Base-by-base conservation (phyloP, 1,140 invertebrate genomes). In the Leptestheria dahalacensis region DNA sequence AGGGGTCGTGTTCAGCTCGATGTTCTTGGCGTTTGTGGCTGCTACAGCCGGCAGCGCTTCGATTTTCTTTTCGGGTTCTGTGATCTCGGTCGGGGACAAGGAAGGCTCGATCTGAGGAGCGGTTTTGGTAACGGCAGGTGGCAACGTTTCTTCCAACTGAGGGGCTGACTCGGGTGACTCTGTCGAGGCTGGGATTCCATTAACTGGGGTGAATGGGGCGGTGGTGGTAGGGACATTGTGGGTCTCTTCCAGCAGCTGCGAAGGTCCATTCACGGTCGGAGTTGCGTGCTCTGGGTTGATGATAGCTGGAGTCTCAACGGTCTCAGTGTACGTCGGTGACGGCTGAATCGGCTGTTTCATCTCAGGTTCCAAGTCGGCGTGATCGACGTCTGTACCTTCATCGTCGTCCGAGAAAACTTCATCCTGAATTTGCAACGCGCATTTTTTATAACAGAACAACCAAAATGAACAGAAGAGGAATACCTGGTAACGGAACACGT, bases 401-500 rank as follows among this genome's bases (percentile, higher is more conserved):
- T 89, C 85, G 65, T 88, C 86, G 66, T 91, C 88, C 57, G 79
- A 77, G 65, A 85, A 84, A 33, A 86, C 80, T 65, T 87, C 82
- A 73, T 89, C 81, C 78, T 79, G 67, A n/a, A 53, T 23, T 25
- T 3, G 48, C 15, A 51, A 28, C 48, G 24, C 21, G 49, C 18
- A 56, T 18, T 25, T 25, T 18, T 15, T 50, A 59, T 2, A 53
- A 50, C n/a, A 53, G 10, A 21, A n/a, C 18, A 61, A 11, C 20
- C 9, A 50, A 21, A 41, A 61, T 2, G 11, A 52, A 56, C 23
- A 23, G 20, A 20, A n/a, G 6, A 3, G 6, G 25, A 18, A 15
- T 66, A 80, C 88, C 78, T 97, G 93, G 71, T 97, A 98, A 57
- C 93, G 86, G 74, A 98, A 98, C 69, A 98, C 97, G 73, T 97